Percentiles rank a stretch among this genome's conserved stretches.
Conservation (phyloP, 2,113 vertebrate genomes). For the Grammomys dolichurus region DNA sequence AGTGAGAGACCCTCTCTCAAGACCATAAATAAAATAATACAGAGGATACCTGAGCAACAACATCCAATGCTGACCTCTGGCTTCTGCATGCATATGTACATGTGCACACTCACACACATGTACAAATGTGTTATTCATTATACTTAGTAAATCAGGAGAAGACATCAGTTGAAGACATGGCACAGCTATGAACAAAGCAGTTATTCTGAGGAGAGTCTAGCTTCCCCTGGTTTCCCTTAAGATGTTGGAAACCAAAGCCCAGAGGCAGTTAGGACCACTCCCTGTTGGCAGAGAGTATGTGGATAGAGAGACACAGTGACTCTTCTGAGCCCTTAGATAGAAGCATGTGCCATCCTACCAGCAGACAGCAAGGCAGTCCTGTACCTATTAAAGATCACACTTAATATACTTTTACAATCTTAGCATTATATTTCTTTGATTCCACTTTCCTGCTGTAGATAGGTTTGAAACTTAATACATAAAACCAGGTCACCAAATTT, state of each 20-base stretch:
- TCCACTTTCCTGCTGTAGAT: not conserved
- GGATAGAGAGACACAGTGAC: not conserved
- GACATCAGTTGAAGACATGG: not conserved
- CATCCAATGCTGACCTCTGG: not conserved
- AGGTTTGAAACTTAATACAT: not conserved
- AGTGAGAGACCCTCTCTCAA: not conserved
- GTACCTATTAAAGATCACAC: not conserved
- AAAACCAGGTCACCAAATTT: not conserved
- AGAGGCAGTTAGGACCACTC: not conserved
- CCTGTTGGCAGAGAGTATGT: fast-evolving
- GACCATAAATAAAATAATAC: not conserved
- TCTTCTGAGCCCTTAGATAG: slow-evolving; percentile 15
- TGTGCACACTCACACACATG: not conserved
- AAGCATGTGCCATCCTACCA: not conserved
- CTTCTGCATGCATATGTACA: not conserved
- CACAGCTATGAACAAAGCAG: not conserved
- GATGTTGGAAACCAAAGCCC: not conserved
- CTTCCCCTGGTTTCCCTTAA: not conserved
- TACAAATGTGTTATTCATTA: not conserved
- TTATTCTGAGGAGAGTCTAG: not conserved
- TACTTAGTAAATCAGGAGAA: not conserved
- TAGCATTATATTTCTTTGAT: not conserved
- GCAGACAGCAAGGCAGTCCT: not conserved
- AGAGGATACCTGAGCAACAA: not conserved
- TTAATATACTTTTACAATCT: not conserved